Evolutionary conservation across 2,888 invertebrate species (phyloP), one percentile per base, ranked within the genome.

Genomic region (Andrena bucephala): DNA sequence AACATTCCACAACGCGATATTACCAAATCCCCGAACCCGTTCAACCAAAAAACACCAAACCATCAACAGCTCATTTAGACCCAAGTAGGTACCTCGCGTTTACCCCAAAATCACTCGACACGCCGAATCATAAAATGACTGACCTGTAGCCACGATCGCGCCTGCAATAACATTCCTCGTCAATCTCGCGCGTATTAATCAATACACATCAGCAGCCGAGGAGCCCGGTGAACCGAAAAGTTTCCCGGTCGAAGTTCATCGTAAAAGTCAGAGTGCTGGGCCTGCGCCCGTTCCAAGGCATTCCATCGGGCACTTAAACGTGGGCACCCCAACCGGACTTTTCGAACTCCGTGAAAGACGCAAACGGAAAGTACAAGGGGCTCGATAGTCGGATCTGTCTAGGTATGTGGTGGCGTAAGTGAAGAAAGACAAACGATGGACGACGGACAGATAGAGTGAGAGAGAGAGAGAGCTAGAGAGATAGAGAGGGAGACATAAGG

Each of bases 361-460:
- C 50, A 36, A 77, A 75, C 77, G 75, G 75, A 77, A 87, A 79
- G 81, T 79, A 77, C 82, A 73, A 71, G 73, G 68, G 71, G 52
- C 71, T 63, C 77, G 77, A 77, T 84, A 82, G 77, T 63, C 75
- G 77, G 66, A 68, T 82, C 68, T 76, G 83, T 69, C 69, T 79
- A 79, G 76, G 62, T 85, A 87, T 83, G 70, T 60, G 63, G 57
- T 76, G 62, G 72, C 65, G 81, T 68, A 54, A 68, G 48, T 54
- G 77, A 71, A 54, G 77, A 74, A 81, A 68, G 79, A 65, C 29
- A 60, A 81, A 78, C 68, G 74, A 31, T n/a, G 50, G 65, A 36
- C 54, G 68, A 71, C 42, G 42, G 42, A 42, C 42, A 42, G 42
- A 42, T 16, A 42, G 42, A 42, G 1, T 13, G 60, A 31, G 10